Conservation (phyloP, 1,140 invertebrate species). For the Nautilus pompilius region DNA sequence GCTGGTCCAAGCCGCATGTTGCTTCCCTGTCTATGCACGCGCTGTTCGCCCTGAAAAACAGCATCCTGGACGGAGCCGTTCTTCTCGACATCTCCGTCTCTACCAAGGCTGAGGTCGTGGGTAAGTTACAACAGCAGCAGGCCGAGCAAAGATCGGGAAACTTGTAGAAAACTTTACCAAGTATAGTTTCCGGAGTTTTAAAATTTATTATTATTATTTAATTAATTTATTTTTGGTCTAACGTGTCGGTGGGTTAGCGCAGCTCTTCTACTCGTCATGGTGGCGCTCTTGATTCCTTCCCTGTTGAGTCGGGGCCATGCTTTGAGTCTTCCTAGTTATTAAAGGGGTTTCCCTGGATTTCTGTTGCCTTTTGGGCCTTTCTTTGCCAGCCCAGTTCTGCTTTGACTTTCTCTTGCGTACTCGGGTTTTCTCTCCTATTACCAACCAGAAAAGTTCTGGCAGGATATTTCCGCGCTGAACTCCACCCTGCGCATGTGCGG, state of each 20-base stretch:
- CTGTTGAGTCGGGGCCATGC: no score
- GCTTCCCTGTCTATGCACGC: conserved; percentile 34
- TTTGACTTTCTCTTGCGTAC: no score
- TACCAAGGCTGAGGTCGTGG: neutral
- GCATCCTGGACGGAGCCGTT: conserved; percentile 22
- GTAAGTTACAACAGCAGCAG: neutral
- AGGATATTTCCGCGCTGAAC: no score
- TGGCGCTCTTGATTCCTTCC: no score
- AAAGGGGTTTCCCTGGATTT: no score
- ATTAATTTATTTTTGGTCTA: neutral
- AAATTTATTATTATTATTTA: neutral
- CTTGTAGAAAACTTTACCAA: neutral
- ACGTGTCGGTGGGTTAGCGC: neutral
- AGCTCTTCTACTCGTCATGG: no score
- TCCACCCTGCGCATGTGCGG: no score
- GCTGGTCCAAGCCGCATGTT: conserved; percentile 44
- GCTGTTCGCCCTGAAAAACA: conserved; percentile 30
- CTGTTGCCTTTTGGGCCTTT: no score
- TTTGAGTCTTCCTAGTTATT: no score
- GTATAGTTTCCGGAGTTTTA: neutral
- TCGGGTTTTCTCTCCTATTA: no score
- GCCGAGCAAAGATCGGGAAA: neutral
- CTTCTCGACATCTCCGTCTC: conserved; percentile 30
- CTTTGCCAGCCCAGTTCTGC: no score
- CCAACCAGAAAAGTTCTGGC: no score